These are phyloP conservation scores for Pyrrhosoma nymphula DNA, from an alignment of 2,888 invertebrate species.

Conservation along the genomic window DNA sequence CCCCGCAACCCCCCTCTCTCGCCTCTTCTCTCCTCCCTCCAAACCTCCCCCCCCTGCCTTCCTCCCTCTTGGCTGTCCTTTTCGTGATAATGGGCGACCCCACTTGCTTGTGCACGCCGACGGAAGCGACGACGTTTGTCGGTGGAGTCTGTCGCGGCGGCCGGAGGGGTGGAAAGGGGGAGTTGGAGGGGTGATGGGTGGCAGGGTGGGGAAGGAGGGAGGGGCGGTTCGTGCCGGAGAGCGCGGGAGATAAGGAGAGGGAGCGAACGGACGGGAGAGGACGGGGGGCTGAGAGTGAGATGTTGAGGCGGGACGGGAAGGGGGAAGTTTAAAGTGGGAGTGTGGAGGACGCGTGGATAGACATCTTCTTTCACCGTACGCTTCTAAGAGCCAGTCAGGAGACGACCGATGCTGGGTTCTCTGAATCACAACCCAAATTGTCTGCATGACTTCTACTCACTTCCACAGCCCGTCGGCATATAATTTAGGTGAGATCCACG, in stretches of 20 bases:
- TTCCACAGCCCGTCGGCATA: too few relatives aligned
- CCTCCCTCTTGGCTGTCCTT: neutral
- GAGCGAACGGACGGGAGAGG: neutral
- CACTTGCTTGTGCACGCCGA: conserved; percentile 53
- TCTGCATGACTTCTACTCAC: too few relatives aligned
- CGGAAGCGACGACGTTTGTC: conserved; percentile 31
- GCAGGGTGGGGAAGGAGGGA: neutral
- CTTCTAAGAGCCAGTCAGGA: neutral
- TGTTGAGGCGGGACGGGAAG: neutral
- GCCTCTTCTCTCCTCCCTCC: neutral
- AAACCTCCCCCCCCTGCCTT: neutral
- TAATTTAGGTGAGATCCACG: too few relatives aligned
- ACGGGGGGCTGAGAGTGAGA: neutral
- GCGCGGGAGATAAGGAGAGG: neutral
- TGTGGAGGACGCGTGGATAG: neutral
- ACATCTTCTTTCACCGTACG: neutral
- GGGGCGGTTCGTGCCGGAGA: neutral
- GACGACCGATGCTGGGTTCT: neutral
- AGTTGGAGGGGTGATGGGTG: conserved; percentile 63
- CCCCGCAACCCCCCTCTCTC: neutral
- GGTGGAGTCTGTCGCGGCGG: neutral
- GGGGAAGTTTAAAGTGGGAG: neutral
- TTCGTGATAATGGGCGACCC: conserved; percentile 59
- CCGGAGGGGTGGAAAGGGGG: conserved; percentile 54
- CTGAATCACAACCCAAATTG: neutral